Conservation (phyloP, 2,113 vertebrate genomes). For the Marmota flaviventris region DNA sequence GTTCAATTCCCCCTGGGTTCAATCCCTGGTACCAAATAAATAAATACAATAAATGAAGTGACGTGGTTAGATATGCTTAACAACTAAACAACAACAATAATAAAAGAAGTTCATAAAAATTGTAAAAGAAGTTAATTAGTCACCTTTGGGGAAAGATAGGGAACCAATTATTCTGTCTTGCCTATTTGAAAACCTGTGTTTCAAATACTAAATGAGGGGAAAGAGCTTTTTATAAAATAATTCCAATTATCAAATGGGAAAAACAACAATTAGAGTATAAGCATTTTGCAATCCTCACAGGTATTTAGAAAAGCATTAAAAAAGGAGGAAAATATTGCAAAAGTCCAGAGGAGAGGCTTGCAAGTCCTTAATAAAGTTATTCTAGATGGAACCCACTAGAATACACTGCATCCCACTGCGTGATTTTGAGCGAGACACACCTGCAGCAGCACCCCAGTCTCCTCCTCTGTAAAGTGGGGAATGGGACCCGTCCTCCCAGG, state of each 20-base stretch:
- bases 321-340: neutral
- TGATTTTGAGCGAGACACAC: neutral
- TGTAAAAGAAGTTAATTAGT: neutral
- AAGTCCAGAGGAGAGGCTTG: neutral
- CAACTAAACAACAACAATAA: neutral
- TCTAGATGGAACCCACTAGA: no score
- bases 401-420: neutral
- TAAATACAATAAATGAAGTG: no score
- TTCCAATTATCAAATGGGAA: neutral
- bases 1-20: no score
- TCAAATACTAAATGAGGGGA: neutral
- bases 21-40: no score
- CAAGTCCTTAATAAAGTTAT: neutral
- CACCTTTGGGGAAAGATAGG: neutral
- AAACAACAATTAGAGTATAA: neutral
- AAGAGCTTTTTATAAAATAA: neutral
- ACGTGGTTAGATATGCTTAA: neutral
- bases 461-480: neutral
- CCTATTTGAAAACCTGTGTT: neutral
- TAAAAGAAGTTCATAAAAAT: neutral
- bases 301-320: neutral
- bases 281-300: neutral
- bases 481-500: neutral
- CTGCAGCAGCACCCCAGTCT: rapidly evolving
- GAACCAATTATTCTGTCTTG: neutral